A percentile compares a stretch with the other conserved stretches of the same genome.
Conservation (phyloP, 2,113 vertebrate species). For the Choloepus hoffmanni region DNA sequence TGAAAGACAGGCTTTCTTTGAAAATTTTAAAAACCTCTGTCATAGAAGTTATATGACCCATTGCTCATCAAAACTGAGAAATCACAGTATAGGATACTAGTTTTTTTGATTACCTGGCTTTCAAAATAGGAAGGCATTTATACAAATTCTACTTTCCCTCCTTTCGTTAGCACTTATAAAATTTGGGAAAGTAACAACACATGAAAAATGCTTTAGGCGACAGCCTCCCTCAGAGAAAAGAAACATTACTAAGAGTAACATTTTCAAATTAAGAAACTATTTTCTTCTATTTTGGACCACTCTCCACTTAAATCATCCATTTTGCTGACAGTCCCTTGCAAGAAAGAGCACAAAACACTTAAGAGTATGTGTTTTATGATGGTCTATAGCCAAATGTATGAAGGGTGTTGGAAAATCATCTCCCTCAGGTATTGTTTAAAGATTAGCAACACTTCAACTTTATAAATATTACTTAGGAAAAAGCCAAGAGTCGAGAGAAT, state of each 20-base stretch:
- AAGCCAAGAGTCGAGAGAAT: conserved; percentile 50
- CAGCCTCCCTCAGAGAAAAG: background rate
- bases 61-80: conserved; percentile 5
- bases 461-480: conserved; percentile 61
- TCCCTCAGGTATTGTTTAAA: conserved; percentile 63
- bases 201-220: background rate
- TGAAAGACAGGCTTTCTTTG: background rate
- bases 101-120: background rate
- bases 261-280: conserved; percentile 14
- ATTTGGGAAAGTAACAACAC: conserved; percentile 36
- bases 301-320: conserved; percentile 58
- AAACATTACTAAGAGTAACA: conserved; percentile 9
- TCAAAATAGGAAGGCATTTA: background rate
- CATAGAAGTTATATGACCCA: background rate
- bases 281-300: conserved; percentile 45
- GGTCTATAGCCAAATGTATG: conserved; percentile 47
- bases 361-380: conserved; percentile 47
- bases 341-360: conserved; percentile 57
- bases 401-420: conserved; percentile 54
- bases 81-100: background rate
- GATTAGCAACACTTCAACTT: conserved; percentile 71
- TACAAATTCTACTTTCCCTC: background rate
- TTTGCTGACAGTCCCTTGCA: conserved; percentile 45
- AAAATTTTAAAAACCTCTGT: background rate
- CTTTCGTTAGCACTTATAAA: background rate